Evolutionary conservation across 2,797 vertebrate genomes (phyloP).

Genomic region (Astyanax mexicanus): DNA sequence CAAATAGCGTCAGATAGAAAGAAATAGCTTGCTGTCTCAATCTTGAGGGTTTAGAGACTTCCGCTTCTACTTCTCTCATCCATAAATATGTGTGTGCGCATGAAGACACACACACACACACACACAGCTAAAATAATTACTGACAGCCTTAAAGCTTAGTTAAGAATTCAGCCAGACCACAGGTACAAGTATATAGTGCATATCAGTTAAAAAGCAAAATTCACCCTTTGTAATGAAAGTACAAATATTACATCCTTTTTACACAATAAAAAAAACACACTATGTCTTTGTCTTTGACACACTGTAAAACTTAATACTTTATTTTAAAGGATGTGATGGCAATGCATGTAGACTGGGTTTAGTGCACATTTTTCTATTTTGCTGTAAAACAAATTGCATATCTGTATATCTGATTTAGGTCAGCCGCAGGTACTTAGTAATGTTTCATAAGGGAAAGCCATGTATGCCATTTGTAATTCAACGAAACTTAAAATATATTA

Average conservation of each 20-base stretch:
- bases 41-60: slow-evolving; percentile 2
- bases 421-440: neutral
- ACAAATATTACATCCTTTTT: no score
- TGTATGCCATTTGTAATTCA: neutral
- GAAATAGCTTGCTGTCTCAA: slow-evolving; percentile 1
- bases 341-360: no score
- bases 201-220: no score
- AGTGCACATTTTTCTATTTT: neutral
- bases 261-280: no score
- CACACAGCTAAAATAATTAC: no score
- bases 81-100: neutral
- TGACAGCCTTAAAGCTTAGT: no score
- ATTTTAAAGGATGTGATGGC: no score
- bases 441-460: neutral
- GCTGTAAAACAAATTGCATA: neutral
- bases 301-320: no score
- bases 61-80: neutral
- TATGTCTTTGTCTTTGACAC: no score
- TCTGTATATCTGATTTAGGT: neutral
- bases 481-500: no score
- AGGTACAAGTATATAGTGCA: neutral
- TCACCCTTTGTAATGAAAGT: no score
- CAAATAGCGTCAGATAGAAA: neutral
- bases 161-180: neutral
- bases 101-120: neutral